Base-by-base conservation (phyloP, 2,797 vertebrate species). In the Neostethus bicornis region DNA sequence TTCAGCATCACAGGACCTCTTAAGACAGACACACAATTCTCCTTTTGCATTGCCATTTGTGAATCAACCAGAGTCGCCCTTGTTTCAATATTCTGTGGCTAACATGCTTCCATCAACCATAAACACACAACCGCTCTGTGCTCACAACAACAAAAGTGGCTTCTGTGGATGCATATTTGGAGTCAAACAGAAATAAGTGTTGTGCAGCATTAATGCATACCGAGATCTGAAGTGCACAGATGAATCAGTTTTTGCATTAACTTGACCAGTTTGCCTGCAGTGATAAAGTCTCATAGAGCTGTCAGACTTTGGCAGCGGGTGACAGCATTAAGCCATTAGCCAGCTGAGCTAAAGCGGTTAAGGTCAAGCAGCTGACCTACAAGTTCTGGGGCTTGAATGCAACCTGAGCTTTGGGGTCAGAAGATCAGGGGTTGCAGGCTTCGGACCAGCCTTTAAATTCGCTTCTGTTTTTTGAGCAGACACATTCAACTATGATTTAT, bases 1-100 rank as follows among this genome's bases (percentile, higher is more conserved):
- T 91, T 83, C 55, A 9, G 79, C 76, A 87, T 89, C 85, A 87
- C 84, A 90, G 85, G 86, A 84, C 84, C 80, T 87, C 77, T 88
- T 66, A 75, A 74, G 75, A 86, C 81, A 84, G 56, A 85, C 77
- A 77, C 77, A 81, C 77, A 70, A 73, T 78, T 76, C 75, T 80
- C 67, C 69, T 65, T 80, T 53, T 85, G 70, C 79, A 24, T 10
- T 66, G 62, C 63, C 56, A 57, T 77, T 80, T 17, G 70, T 72
- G 74, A 80, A 75, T 80, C 74, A 78, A 83, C 75, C 79, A 84
- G 62, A 83, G 76, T 78, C 39, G 16, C 73, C 70, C 80, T 83
- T 80, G 87, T 81, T 74, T 84, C 80, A 81, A 85, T 85, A 84
- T 87, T 86, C 85, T 81, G 77, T 72, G 76, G 80, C 14, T 65